phyloP scores from a whole-genome alignment of 2,797 vertebrate species.

The Artibeus lituratus region DNA sequence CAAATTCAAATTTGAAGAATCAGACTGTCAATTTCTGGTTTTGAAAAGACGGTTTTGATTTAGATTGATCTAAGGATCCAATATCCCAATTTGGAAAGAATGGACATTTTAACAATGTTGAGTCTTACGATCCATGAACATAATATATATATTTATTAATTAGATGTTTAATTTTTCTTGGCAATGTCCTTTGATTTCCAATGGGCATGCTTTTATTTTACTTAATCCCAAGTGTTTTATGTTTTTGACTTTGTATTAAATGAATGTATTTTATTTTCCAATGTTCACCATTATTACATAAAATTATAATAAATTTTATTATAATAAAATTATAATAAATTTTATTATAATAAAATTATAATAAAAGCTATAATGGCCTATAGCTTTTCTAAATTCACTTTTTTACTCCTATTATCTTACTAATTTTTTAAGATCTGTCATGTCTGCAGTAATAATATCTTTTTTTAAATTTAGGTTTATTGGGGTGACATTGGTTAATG shows the following conservation, averaged over 20 bases:
- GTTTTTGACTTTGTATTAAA: neutral
- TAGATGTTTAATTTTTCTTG: conserved; percentile 3
- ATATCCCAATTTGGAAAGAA: neutral
- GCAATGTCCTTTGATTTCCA: neutral
- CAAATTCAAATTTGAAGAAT: conserved; percentile 7
- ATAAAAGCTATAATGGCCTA: too few species aligned
- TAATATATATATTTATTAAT: neutral
- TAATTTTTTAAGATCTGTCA: neutral
- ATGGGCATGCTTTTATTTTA: neutral
- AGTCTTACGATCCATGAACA: neutral
- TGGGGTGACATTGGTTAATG: neutral
- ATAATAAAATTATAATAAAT: neutral
- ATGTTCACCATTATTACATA: neutral
- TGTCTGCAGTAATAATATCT: neutral
- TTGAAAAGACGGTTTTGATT: neutral
- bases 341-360: neutral
- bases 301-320: neutral
- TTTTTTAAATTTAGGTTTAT: neutral
- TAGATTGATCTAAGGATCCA: neutral
- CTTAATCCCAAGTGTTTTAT: neutral
- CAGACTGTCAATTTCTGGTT: neutral
- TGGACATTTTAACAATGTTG: neutral
- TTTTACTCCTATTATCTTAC: neutral
- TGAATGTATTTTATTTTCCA: neutral
- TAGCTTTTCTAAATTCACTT: neutral